phyloP scores from a whole-genome alignment of 2,888 invertebrate genomes.

The Epinotia demarniana region DNA sequence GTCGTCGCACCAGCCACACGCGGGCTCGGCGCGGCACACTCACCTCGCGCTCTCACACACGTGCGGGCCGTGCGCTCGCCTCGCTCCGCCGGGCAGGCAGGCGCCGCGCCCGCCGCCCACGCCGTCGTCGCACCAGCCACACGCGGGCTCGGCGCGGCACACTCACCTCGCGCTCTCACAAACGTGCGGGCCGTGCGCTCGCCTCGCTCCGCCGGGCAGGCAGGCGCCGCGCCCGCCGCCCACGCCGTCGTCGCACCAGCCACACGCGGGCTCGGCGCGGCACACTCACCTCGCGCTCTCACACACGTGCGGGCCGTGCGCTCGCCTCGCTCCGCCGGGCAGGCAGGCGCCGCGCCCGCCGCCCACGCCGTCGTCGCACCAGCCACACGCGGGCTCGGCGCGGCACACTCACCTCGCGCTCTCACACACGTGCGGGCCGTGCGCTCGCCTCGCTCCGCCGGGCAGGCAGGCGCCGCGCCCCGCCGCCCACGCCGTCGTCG shows the following conservation, averaged over 20 bases:
- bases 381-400: conserved; percentile 97
- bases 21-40: background rate
- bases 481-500: conserved; percentile 88
- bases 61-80: conserved; percentile 80
- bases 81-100: conserved; percentile 94
- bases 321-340: conserved; percentile 91
- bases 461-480: conserved; percentile 88
- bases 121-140: conserved; percentile 99
- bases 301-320: conserved; percentile 85
- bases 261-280: background rate
- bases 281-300: conserved; percentile 79
- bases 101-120: conserved; percentile 94
- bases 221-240: conserved; percentile 80
- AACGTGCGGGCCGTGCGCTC: conserved; percentile 87
- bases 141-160: conserved; percentile 95
- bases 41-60: conserved; percentile 87
- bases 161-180: conserved; percentile 88
- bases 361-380: conserved; percentile 98
- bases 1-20: conserved; percentile 85
- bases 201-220: conserved; percentile 93
- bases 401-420: conserved; percentile 90
- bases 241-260: conserved; percentile 89
- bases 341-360: conserved; percentile 96
- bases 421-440: conserved; percentile 87
- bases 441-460: conserved; percentile 92